Percentiles rank a stretch among this genome's conserved stretches.
Conservation (phyloP, 2,888 invertebrate species). For the Lepidochrysops patricia region DNA sequence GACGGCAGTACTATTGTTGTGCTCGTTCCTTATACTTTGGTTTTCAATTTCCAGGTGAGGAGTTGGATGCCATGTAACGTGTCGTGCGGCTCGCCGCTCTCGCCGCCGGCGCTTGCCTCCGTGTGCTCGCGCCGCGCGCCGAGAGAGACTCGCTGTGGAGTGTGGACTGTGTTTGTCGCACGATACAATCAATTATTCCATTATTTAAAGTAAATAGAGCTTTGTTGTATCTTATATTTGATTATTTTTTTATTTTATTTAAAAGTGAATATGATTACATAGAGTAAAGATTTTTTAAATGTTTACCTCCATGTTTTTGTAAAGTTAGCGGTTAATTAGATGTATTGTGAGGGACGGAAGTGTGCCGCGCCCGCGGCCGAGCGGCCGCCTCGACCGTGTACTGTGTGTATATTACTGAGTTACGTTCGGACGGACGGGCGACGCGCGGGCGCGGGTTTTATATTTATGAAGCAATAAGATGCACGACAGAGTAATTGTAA, state of each 20-base stretch:
- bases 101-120: too few species aligned
- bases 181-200: slow-evolving; percentile 68
- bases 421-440: not conserved
- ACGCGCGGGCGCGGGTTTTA: not conserved
- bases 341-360: slow-evolving; percentile 16
- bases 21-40: too few species aligned
- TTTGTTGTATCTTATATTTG: slow-evolving; percentile 67
- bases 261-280: slow-evolving; percentile 52
- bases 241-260: slow-evolving; percentile 70
- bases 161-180: slow-evolving; percentile 27
- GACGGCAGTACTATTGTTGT: too few species aligned
- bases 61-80: slow-evolving; percentile 71
- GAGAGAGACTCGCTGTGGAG: not conserved
- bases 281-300: slow-evolving; percentile 56
- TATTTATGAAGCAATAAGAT: slow-evolving; percentile 37
- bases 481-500: slow-evolving; percentile 36
- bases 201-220: slow-evolving; percentile 54
- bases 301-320: slow-evolving; percentile 60
- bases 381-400: not conserved
- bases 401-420: too few species aligned
- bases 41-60: slow-evolving; percentile 51
- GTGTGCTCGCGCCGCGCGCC: not conserved
- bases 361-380: slow-evolving; percentile 18
- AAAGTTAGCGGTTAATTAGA: slow-evolving; percentile 26
- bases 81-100: too few species aligned